Base-by-base conservation (phyloP, 2,113 vertebrate species). In the Lethenteron camtschaticum region DNA sequence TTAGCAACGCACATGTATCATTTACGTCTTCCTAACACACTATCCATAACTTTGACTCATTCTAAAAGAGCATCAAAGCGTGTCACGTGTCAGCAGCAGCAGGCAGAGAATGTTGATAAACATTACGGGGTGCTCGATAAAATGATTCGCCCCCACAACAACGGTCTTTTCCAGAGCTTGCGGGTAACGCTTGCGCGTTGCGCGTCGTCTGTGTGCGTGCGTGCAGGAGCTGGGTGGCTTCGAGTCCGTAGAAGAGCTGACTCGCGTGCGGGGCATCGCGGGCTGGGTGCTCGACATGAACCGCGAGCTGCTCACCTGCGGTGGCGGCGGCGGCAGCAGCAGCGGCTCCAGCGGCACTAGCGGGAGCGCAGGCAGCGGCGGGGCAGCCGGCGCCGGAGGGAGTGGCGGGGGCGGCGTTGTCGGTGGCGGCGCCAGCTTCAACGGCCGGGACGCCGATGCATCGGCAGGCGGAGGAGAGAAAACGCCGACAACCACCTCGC, bases 401-500 rank as follows among this genome's bases (percentile, higher is more conserved):
- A 41, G 63, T 16, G n/a, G n/a, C 63, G 24, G 63, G 9, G 24
- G 63, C 24, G 63, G 63, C n/a, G 41, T 41, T 41, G 41, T n/a
- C 63, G 24, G 63, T n/a, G n/a, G n/a, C 63, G n/a, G 63, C 63
- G n/a, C 63, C 63, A 66, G 63, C n/a, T 66, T 16, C 63, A 66
- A 24, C 41, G 24, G 63, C 63, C n/a, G 10, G n/a, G 8, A 24
- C 24, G 63, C 63, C 24, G 24, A 66, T 11, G 10, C n/a, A 2
- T 66, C 24, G 63, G n/a, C 63, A n/a, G n/a, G 63, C n/a, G 24
- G 63, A 66, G n/a, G 63, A 66, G 24, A 24, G 63, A 24, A 66
- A n/a, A 24, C n/a, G 63, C n/a, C 10, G 10, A 66, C 63, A 66
- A 24, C 9, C 24, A n/a, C n/a, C 24, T 66, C 24, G 63, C 63